phyloP scores from a whole-genome alignment of 2,113 vertebrate species.

The Atractosteus spatula region DNA sequence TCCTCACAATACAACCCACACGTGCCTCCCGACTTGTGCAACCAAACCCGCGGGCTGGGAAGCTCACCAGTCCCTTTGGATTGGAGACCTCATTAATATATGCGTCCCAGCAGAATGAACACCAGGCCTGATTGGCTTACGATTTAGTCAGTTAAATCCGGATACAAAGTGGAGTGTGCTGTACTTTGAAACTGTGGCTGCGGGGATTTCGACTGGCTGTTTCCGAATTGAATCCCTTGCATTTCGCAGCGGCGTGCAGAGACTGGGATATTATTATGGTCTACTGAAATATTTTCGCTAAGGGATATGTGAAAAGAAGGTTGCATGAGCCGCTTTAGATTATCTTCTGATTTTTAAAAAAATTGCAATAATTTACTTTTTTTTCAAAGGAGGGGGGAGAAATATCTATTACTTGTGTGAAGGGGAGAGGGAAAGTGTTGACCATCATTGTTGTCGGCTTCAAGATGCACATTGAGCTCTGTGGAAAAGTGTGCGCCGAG shows the following conservation, averaged over 20 bases:
- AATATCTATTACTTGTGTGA: too few relatives aligned
- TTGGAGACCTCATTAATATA: neutral
- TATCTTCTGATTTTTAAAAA: too few relatives aligned
- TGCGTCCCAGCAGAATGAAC: neutral
- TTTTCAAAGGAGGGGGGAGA: too few relatives aligned
- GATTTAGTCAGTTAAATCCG: neutral
- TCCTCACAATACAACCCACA: neutral
- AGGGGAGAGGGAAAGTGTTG: too few relatives aligned
- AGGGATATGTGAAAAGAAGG: too few relatives aligned
- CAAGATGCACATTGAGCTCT: neutral
- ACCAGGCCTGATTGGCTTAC: conserved; percentile 1
- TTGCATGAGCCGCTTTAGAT: too few relatives aligned
- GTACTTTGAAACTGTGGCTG: neutral
- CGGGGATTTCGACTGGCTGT: neutral
- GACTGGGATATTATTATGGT: neutral
- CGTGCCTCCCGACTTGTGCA: conserved; percentile 10
- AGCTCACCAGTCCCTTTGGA: neutral
- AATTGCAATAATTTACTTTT: too few relatives aligned
- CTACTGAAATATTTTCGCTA: too few relatives aligned
- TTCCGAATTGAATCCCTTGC: neutral
- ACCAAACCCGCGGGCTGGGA: neutral
- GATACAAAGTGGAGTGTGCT: neutral
- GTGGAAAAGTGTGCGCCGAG: neutral
- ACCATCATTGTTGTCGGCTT: too few relatives aligned
- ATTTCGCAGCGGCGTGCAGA: conserved; percentile 6